A percentile compares a stretch with the other conserved stretches of the same genome.
These are phyloP conservation scores for Oxyruncus cristatus DNA, from an alignment of 2,113 vertebrate genomes.

Conservation along the genomic window DNA sequence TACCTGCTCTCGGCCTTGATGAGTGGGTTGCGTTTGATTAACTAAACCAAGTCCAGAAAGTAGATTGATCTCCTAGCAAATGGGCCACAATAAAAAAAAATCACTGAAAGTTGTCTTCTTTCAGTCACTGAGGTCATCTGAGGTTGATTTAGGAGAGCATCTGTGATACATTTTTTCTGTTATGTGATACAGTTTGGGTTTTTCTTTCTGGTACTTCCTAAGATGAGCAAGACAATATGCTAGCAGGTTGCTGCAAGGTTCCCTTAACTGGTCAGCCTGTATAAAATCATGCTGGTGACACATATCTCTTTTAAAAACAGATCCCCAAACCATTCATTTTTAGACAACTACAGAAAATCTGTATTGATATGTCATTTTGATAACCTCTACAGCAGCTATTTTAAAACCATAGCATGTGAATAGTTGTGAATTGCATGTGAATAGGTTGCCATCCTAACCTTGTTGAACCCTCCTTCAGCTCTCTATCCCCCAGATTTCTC, in stretches of 20 bases:
- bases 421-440: conserved; percentile 24
- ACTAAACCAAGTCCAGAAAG: neutral
- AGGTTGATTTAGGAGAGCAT: neutral
- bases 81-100: neutral
- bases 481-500: conserved; percentile 56
- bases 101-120: neutral
- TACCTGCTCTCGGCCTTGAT: neutral
- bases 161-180: neutral
- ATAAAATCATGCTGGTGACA: neutral
- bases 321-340: neutral
- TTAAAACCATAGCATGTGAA: conserved; percentile 38
- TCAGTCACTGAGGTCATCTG: neutral
- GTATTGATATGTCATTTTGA: conserved; percentile 48
- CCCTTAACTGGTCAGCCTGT: neutral
- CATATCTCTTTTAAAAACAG: neutral
- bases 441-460: conserved; percentile 53
- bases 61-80: neutral
- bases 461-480: conserved; percentile 48
- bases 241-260: neutral
- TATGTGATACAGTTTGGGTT: neutral
- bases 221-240: neutral
- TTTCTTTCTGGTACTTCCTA: neutral
- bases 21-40: neutral
- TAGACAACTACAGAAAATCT: neutral
- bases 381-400: conserved; percentile 60